Evolutionary conservation across 64 coral and sea anemone genomes (phyloP).

Genomic region (Acropora yongei): DNA sequence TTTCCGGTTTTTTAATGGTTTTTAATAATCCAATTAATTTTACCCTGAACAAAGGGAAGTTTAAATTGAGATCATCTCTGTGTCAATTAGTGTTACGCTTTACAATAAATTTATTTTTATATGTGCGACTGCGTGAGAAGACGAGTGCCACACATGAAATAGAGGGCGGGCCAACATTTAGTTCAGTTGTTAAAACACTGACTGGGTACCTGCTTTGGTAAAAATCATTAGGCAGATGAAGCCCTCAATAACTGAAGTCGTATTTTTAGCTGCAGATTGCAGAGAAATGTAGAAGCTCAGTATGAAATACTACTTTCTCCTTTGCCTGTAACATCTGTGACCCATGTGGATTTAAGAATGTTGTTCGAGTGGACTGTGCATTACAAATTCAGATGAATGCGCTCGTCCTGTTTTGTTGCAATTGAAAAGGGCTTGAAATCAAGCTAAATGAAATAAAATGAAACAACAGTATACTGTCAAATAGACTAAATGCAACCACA

Average conservation of each 20-base stretch:
- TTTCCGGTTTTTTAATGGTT: too few species aligned
- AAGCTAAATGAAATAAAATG: not conserved
- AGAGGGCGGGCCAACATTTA: too few species aligned
- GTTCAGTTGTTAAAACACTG: too few species aligned
- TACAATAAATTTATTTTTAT: too few species aligned
- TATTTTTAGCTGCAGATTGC: not conserved
- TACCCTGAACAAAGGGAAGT: too few species aligned
- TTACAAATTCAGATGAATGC: not conserved
- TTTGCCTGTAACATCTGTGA: not conserved
- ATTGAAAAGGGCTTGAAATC: not conserved
- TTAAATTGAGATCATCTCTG: too few species aligned
- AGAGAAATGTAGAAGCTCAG: not conserved
- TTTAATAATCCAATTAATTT: too few species aligned
- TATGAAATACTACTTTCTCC: not conserved
- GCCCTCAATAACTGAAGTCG: not conserved
- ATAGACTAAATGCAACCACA: not conserved
- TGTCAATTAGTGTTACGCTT: too few species aligned
- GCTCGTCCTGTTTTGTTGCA: not conserved
- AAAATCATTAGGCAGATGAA: not conserved
- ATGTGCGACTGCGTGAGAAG: too few species aligned
- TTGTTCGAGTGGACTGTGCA: not conserved
- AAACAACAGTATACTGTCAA: not conserved
- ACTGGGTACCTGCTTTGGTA: too few species aligned
- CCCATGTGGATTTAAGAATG: not conserved
- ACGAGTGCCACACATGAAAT: too few species aligned